phyloP scores from a whole-genome alignment of 2,888 invertebrate species.

The Teleogryllus oceanicus region DNA sequence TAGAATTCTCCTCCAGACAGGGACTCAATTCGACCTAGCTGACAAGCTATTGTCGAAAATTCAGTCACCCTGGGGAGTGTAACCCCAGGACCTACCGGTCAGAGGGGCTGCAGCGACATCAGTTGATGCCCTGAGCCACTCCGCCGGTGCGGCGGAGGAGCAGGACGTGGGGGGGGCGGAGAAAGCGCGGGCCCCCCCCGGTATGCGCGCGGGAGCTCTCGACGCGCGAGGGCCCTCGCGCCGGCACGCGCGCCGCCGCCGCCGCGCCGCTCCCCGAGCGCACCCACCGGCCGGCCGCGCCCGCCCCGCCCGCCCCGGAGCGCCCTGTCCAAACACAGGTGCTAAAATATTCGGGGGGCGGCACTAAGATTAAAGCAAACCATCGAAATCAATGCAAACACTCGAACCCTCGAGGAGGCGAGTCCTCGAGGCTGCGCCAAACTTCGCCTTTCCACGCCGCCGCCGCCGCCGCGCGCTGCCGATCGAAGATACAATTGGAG shows the following conservation, averaged over 20 bases:
- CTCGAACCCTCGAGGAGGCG: neutral
- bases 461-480: neutral
- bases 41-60: too few relatives aligned
- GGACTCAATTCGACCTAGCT: too few relatives aligned
- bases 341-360: neutral
- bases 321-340: slow-evolving; percentile 7
- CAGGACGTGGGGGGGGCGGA: neutral
- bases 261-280: neutral
- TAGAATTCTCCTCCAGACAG: too few relatives aligned
- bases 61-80: too few relatives aligned
- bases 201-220: neutral
- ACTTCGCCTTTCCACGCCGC: neutral
- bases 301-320: neutral
- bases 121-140: too few relatives aligned
- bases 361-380: neutral
- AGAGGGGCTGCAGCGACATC: too few relatives aligned
- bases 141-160: neutral
- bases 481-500: slow-evolving; percentile 2
- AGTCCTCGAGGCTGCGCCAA: neutral
- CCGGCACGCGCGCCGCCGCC: neutral
- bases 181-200: neutral
- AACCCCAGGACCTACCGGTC: too few relatives aligned
- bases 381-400: neutral
- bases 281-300: neutral
- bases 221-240: neutral